phyloP scores from a whole-genome alignment of 37 sponge, comb jelly and placozoan genomes.

The Aplysina aerophoba region DNA sequence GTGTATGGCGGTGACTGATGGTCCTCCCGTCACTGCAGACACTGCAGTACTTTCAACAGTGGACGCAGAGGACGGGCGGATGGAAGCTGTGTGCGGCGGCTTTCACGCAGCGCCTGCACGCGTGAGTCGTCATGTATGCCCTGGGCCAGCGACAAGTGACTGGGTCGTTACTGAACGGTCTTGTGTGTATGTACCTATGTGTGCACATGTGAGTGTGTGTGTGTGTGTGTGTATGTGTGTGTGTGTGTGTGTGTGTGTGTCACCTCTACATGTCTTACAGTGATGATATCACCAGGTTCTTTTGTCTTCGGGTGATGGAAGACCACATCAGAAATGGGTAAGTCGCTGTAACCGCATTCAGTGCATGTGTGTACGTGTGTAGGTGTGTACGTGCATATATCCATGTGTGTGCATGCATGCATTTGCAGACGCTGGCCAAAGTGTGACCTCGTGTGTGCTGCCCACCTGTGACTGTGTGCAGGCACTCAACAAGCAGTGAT shows the following conservation, averaged over 20 bases:
- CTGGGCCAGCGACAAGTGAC: no score
- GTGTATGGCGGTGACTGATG: background rate
- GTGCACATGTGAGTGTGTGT: constrained; percentile 1
- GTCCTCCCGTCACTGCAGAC: constrained; percentile 24
- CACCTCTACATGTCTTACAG: constrained; percentile 12
- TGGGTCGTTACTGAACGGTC: background rate
- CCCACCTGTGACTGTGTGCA: background rate
- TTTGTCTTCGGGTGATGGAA: constrained; percentile 86
- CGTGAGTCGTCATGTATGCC: constrained; percentile 29
- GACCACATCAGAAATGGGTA: constrained; percentile 45
- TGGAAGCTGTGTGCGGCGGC: constrained; percentile 81
- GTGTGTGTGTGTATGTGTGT: background rate
- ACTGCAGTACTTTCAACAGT: constrained; percentile 70
- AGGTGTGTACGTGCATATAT: constrained; percentile 34
- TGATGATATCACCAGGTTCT: constrained; percentile 69
- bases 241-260: background rate
- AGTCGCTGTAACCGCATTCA: no score
- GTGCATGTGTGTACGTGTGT: no score
- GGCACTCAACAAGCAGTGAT: constrained; percentile 53
- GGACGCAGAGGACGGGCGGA: constrained; percentile 59
- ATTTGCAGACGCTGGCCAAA: background rate
- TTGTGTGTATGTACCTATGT: constrained; percentile 15
- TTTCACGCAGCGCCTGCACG: constrained; percentile 52
- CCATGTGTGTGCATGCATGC: background rate
- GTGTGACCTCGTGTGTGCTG: background rate